Conservation (phyloP, 2,888 invertebrate species). For the Caenorhabditis angaria region DNA sequence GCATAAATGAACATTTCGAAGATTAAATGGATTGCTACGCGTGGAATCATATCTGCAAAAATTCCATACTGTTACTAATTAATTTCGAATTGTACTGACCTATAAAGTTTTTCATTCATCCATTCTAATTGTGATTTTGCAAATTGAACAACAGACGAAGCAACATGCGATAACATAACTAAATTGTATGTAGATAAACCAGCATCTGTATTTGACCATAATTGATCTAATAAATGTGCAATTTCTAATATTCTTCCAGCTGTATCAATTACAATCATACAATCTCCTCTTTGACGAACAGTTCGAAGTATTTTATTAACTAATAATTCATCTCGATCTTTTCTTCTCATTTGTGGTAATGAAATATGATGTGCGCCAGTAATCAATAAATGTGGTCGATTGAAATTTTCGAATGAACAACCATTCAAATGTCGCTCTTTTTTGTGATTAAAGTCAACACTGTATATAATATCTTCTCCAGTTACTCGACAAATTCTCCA, state of each 20-base stretch:
- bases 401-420: constrained; percentile 76
- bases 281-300: constrained; percentile 91
- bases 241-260: constrained; percentile 94
- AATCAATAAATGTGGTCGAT: constrained; percentile 90
- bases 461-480: constrained; percentile 83
- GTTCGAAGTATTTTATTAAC: constrained; percentile 83
- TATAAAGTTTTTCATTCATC: constrained; percentile 99
- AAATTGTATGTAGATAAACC: constrained; percentile 92
- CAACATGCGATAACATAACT: constrained; percentile 91
- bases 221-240: constrained; percentile 85
- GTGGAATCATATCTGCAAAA: constrained; percentile 71
- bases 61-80: not conserved
- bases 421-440: constrained; percentile 81
- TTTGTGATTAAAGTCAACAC: constrained; percentile 97
- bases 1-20: constrained; percentile 87
- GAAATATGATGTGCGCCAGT: constrained; percentile 94
- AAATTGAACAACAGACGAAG: constrained; percentile 97
- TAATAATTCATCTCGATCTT: constrained; percentile 91
- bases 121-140: constrained; percentile 91
- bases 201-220: constrained; percentile 81
- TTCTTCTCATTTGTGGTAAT: constrained; percentile 83
- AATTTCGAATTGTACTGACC: constrained; percentile 72
- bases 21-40: constrained; percentile 87
- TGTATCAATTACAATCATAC: constrained; percentile 90
- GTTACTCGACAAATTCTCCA: constrained; percentile 84